Evolutionary conservation across 1,140 invertebrate species (phyloP), one percentile per base, ranked within the genome.

Genomic region (Drusus annulatus): DNA sequence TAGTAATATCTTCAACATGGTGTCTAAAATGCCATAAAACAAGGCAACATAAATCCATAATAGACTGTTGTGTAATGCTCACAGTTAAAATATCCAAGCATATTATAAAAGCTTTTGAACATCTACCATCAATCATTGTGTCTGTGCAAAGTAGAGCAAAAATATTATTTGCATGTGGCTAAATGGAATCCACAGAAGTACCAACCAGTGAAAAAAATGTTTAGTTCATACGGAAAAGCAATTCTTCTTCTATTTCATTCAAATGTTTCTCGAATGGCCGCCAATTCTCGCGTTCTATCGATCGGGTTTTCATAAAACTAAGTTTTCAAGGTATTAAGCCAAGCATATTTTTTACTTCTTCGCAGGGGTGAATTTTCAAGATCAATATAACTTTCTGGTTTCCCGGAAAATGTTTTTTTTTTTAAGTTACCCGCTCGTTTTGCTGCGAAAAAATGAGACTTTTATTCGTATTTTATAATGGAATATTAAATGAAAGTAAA

Each of bases 101-200:
- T 65, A 65, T 25, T 16, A 65, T 65, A 65, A 65, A 65, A 65
- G 25, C 25, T 16, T 65, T 65, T 28, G 16, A 65, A 65, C 25
- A 25, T 65, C 25, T 16, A 65, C 16, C 62, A 65, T 65, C 25
- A 65, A 31, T 65, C 62, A 65, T 65, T 31, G 23, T 28, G 62
- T 65, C 62, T n/a, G 62, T 3, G 62, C 15, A 17, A 65, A 65
- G 25, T 65, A 28, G 62, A 65, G 25, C 15, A 28, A 25, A 28
- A 65, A 65, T 25, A 28, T n/a, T 65, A 21, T 31, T 65, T 65
- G 62, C 25, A 65, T 65, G 62, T 65, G 13, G 60, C 15, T 28
- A 63, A 63, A 63, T 63, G 23, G 60, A 65, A 28, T 65, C 62
- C 25, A 31, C 25, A 65, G 62, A 36, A 63, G 21, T 8, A 63